These are phyloP conservation scores for Synergus japonicus DNA, from an alignment of 2,888 invertebrate genomes.

Conservation along the genomic window DNA sequence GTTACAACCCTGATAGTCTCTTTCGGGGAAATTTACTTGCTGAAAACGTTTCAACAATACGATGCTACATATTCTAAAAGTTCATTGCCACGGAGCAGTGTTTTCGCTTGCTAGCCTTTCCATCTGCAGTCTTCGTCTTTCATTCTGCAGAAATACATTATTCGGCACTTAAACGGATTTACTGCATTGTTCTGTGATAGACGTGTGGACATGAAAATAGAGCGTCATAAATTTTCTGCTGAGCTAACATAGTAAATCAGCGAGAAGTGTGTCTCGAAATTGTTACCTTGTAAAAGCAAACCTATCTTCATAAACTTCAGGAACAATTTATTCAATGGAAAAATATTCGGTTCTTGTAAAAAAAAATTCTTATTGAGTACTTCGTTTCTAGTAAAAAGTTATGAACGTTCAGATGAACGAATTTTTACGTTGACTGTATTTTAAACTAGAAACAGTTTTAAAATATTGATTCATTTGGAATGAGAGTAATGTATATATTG, in stretches of 20 bases:
- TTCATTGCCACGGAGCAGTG: constrained; percentile 50
- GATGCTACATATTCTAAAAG: constrained; percentile 49
- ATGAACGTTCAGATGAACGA: no score
- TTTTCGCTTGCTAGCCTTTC: not conserved
- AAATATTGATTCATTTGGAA: no score
- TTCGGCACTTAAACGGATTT: constrained; percentile 51
- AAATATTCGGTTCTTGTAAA: no score
- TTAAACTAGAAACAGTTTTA: no score
- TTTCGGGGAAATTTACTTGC: constrained; percentile 52
- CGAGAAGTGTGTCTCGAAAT: constrained; percentile 4
- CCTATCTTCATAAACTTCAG: not conserved
- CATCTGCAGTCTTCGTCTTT: not conserved
- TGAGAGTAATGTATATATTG: no score
- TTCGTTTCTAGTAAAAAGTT: no score
- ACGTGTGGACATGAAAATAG: constrained; percentile 51
- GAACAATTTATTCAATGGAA: no score
- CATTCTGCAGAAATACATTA: constrained; percentile 53
- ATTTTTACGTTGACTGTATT: no score
- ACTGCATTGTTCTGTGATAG: constrained; percentile 52
- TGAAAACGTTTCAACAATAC: constrained; percentile 52
- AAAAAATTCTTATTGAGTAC: no score
- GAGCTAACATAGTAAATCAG: constrained; percentile 23
- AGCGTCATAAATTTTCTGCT: constrained; percentile 45
- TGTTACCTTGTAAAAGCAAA: not conserved
- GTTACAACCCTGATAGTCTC: constrained; percentile 50